Evolutionary conservation across 2,797 vertebrate genomes (phyloP).

Genomic region (Eurystomus glaucurus): DNA sequence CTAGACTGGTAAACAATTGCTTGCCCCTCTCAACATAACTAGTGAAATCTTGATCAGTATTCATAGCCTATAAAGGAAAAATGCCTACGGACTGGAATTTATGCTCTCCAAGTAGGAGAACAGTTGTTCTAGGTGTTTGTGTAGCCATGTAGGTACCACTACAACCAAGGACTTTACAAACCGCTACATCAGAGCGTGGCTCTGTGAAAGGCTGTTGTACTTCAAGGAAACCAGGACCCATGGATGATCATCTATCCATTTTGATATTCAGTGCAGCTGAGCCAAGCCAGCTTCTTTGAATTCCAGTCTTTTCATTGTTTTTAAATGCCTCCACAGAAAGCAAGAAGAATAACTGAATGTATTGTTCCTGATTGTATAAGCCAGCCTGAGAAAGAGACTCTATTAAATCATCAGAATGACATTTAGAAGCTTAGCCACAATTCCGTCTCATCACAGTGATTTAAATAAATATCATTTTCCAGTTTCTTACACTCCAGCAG

Average conservation of each 20-base stretch:
- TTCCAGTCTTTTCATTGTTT: not conserved
- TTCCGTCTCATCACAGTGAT: not conserved
- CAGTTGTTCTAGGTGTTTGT: not conserved
- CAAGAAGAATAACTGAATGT: not conserved
- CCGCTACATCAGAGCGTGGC: rapidly evolving
- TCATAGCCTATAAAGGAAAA: not conserved
- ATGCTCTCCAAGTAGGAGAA: not conserved
- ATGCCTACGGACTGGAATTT: not conserved
- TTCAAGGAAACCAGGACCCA: not conserved
- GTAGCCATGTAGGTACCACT: rapidly evolving
- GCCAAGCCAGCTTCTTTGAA: not conserved
- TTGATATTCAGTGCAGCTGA: rapidly evolving
- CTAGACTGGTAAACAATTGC: rapidly evolving
- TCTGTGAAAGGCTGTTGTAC: not conserved
- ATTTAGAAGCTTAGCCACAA: slow-evolving; percentile 1
- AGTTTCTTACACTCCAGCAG: not conserved
- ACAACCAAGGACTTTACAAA: not conserved
- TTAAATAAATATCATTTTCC: slow-evolving; percentile 30
- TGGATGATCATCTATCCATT: not conserved
- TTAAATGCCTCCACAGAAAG: not conserved
- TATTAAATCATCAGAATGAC: slow-evolving; percentile 12
- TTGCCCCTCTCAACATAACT: not conserved
- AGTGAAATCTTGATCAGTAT: not conserved
- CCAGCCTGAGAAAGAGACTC: not conserved
- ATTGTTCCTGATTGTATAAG: not conserved